Base-by-base conservation (phyloP, 2,888 invertebrate genomes). In the Limnephilus lunatus region DNA sequence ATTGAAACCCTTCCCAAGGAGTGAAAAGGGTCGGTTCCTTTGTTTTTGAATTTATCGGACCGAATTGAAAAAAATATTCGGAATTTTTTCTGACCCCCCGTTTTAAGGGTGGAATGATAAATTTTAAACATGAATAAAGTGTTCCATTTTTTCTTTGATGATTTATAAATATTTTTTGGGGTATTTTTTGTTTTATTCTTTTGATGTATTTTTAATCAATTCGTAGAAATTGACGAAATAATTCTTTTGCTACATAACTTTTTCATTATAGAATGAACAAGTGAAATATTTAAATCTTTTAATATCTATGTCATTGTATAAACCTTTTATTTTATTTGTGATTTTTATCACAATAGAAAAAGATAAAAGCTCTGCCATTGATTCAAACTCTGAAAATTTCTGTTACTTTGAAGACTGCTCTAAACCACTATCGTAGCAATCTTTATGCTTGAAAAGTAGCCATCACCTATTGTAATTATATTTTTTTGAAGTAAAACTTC, bases 31-130 rank as follows among this genome's bases (percentile, higher is more conserved):
- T 87, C 35, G 68, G 44, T 19, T 68, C 80, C 88, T 80, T 88
- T 88, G 88, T 88, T 88, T 88, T 80, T 31, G 68, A 88, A 88
- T 88, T 88, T 88, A 88, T 88, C 80, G 80, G 80, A 30, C 4
- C 32, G 31, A 86, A 88, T 68, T 80, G 88, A 88, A 88, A 88
- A 88, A 32, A 80, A 86, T 68, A 68, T 68, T 25, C 14, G 0
- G 53, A 25, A 68, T 19, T 68, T 68, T 68, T 68, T 25, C 53
- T 48, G 48, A 68, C 53, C 53, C 53, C 5, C 53, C 53, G 53
- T 68, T 68, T 68, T 68, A 68, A 68, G 53, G 53, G 19, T 19
- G 25, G 53, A 68, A 68, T 68, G 53, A 68, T 68, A 68, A 68
- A 68, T 68, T 68, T 68, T 68, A 68, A 68, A 68, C 53, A 68